Evolutionary conservation across 2,797 vertebrate genomes (phyloP), one percentile per base, ranked within the genome.

Genomic region (Dipus sagitta): DNA sequence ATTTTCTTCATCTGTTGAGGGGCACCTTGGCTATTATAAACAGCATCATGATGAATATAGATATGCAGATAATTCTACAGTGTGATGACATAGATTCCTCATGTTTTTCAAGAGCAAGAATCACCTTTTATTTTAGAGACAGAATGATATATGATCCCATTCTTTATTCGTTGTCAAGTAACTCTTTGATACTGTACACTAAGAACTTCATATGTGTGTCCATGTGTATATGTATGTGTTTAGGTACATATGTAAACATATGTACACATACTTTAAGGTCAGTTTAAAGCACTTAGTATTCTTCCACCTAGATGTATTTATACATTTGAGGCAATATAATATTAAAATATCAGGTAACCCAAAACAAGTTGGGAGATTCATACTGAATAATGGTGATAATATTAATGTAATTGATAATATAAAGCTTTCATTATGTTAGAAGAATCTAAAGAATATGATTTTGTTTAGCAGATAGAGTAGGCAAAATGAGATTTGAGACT

Each of bases 381-480:
- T 32, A 65, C 54, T 88, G 8, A 32, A 6, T 81, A 80, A 83
- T 85, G 6, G 8, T 86, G 13, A 68, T 68, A 64, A 83, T 72
- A 7, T 1, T 28, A 38, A 47, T 87, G 54, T 2, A 2, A 1
- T 86, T 91, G 15, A 3, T 72, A 32, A 15, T 52, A 52, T 32
- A 91, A 86, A 74, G 6, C 3, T 80, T 94, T 83, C 30, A 83
- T 74, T 90, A 21, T 6, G 12, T 80, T 30, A 81, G 13, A 74
- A 64, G 17, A 95, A 58, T 91, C 14, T 87, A 87, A 85, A 90
- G 30, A 94, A 34, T 6, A 77, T 20, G 8, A 84, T 77, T 83
- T 87, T 28, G 26, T 84, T 92, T 85, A 47, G 54, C 82, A 85
- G 12, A 82, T 71, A 85, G 1, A 72, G 1, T 64, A 82, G 34